Percentiles rank a stretch among this genome's conserved stretches.
phyloP scores from a whole-genome alignment of 2,888 invertebrate genomes.

The Clitarchus hookeri region DNA sequence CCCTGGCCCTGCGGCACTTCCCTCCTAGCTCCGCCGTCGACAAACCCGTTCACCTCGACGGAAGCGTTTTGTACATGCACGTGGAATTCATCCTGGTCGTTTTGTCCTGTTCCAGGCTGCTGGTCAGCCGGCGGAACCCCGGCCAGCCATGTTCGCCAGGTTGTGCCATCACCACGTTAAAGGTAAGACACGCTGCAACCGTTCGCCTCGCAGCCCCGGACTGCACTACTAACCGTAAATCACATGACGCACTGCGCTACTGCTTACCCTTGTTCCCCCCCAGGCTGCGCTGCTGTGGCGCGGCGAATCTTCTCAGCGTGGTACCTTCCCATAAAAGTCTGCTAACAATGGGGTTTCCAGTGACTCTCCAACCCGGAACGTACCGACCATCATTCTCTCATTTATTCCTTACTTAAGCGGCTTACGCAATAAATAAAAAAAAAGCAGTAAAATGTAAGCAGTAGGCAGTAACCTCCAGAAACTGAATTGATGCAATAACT shows the following conservation, averaged over 20 bases:
- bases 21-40: background rate
- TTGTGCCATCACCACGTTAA: background rate
- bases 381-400: too few species aligned
- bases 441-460: too few species aligned
- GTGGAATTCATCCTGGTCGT: background rate
- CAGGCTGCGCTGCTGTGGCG: slow-evolving; percentile 1
- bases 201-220: background rate
- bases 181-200: background rate
- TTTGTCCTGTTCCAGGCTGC: background rate
- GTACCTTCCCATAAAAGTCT: background rate
- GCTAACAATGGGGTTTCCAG: too few species aligned
- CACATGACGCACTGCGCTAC: background rate
- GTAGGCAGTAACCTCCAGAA: too few species aligned
- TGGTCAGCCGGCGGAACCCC: background rate
- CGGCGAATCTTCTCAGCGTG: too few species aligned
- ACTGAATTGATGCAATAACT: too few species aligned
- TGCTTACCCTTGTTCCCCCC: background rate
- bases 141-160: background rate
- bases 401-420: too few species aligned
- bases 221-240: background rate
- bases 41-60: slow-evolving; percentile 4
- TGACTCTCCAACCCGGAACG: too few species aligned
- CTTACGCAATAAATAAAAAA: too few species aligned
- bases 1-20: background rate
- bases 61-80: background rate